Conservation (phyloP, 2,113 vertebrate genomes). For the Corynorhinus townsendii region DNA sequence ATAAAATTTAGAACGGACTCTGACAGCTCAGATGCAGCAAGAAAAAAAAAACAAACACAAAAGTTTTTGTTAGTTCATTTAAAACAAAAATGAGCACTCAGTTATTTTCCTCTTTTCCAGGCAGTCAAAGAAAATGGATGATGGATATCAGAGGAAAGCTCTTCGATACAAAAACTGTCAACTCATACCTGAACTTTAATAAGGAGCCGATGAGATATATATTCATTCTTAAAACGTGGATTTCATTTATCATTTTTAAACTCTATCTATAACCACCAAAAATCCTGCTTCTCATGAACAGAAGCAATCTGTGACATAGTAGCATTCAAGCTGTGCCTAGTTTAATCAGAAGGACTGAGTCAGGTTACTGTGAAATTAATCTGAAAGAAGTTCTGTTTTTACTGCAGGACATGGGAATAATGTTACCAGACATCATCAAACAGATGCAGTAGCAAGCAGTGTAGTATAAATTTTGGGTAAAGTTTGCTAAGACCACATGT, state of each 20-base stretch:
- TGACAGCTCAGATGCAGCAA: constrained; percentile 48
- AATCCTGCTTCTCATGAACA: not conserved
- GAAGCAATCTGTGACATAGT: not conserved
- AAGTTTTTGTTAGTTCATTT: constrained; percentile 35
- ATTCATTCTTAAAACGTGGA: not conserved
- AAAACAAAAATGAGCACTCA: constrained; percentile 41
- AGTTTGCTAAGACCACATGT: constrained; percentile 38
- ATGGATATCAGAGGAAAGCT: not conserved
- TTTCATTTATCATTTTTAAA: not conserved
- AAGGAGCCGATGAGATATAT: not conserved
- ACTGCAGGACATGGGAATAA: not conserved
- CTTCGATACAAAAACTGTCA: not conserved
- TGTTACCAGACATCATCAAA: constrained; percentile 18
- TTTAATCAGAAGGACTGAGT: constrained; percentile 18
- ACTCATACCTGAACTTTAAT: not conserved
- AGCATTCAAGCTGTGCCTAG: not conserved
- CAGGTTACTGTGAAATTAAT: constrained; percentile 34
- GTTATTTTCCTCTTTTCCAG: constrained; percentile 19
- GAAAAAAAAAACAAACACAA: not conserved
- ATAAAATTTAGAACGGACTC: constrained; percentile 56
- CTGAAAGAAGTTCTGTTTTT: constrained; percentile 22
- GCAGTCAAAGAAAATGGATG: constrained; percentile 7
- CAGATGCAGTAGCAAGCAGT: constrained; percentile 3
- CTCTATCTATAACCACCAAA: not conserved
- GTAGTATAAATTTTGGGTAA: constrained; percentile 19